Evolutionary conservation across 2,888 invertebrate genomes (phyloP), one percentile per base, ranked within the genome.

Genomic region (Chrysodeixis includens): DNA sequence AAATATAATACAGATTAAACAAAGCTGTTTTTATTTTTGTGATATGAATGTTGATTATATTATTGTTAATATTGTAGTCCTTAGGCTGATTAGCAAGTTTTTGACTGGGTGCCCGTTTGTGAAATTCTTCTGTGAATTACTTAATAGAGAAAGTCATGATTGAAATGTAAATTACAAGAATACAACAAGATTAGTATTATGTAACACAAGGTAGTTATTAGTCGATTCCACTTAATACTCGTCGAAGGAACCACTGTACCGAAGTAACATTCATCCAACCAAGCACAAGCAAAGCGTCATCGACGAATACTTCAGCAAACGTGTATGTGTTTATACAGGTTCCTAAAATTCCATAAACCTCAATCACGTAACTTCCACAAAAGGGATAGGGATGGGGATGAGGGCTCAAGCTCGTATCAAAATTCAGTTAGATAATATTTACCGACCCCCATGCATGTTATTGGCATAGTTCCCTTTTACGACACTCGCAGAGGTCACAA

Each of bases 391-490:
- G 40, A 40, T n/a, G 40, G 2, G 26, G 26, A 26, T 26, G 26
- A 26, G 26, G 26, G 40, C n/a, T 40, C 0, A 40, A 40, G 40
- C 40, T 40, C 40, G 40, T 40, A 40, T 40, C 40, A 40, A 40
- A 40, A 40, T 40, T n/a, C 40, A 40, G 40, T 40, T 40, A n/a
- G 40, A 40, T 40, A 40, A 40, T 40, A 40, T 40, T 40, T 40
- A 40, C 40, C 40, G 40, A 40, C 40, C 40, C 40, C 40, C 40
- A 40, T 40, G 40, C 40, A 40, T 40, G 40, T 40, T 40, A 40
- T 40, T 40, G 40, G 40, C 40, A 40, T 40, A 40, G 40, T 40
- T 40, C 40, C 40, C 40, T 40, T 40, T 40, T 40, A 40, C 40
- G 40, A 40, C 40, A 35, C 12, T 12, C 14, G 14, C 35, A 40